These are phyloP conservation scores for Rutpela maculata DNA, from an alignment of 2,888 invertebrate species.

Conservation along the genomic window DNA sequence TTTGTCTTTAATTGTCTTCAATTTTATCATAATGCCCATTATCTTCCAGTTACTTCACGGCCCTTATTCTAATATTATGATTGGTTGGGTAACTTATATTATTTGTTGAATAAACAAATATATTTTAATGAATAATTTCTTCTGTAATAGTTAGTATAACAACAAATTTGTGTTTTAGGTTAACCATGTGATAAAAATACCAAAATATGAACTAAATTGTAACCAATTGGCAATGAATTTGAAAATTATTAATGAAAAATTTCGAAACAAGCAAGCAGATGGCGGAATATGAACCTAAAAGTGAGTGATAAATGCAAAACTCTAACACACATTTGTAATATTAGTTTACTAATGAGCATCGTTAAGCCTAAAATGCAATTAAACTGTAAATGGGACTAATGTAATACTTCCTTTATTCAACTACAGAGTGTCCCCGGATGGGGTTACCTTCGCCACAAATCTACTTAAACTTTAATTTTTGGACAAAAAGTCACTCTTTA, in stretches of 20 bases:
- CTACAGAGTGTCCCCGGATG: no score
- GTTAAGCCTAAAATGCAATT: neutral
- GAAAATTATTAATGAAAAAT: conserved; percentile 28
- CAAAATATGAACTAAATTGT: conserved; percentile 33
- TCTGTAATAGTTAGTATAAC: conserved; percentile 11
- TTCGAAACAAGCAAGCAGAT: conserved; percentile 21
- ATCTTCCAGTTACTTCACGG: no score
- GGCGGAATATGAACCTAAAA: conserved; percentile 32
- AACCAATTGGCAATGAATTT: conserved; percentile 34
- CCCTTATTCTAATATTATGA: neutral
- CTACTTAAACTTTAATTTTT: no score
- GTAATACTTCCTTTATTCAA: no score
- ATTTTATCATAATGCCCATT: neutral
- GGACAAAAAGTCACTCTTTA: no score
- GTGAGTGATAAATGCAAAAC: conserved; percentile 27
- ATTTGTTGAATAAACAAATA: neutral
- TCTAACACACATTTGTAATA: conserved; percentile 19
- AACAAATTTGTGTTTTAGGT: conserved; percentile 33
- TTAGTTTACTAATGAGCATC: conserved; percentile 14
- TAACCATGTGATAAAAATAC: conserved; percentile 35
- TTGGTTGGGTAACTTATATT: neutral
- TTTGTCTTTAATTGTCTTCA: neutral
- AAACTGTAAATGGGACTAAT: no score
- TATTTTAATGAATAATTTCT: neutral
- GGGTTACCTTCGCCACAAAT: no score